phyloP scores from a whole-genome alignment of 2,113 vertebrate genomes.

The Pleuronectes platessa region DNA sequence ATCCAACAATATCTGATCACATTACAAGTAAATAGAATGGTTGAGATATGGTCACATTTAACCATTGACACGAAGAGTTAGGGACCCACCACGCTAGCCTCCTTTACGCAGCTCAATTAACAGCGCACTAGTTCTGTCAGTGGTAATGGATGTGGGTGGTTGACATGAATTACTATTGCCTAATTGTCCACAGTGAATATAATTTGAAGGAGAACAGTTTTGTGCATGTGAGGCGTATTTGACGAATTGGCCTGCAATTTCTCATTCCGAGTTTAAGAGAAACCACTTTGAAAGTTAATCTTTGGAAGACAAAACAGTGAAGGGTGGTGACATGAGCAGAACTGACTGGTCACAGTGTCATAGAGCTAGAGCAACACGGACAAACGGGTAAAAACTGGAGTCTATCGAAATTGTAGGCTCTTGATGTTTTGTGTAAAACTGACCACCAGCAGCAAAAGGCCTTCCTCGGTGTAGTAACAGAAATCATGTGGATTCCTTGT shows the following conservation, averaged over 20 bases:
- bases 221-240: not conserved
- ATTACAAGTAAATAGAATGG: too few relatives aligned
- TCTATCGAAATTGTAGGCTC: not conserved
- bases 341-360: not conserved
- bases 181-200: not conserved
- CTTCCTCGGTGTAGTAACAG: too few relatives aligned
- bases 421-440: too few relatives aligned
- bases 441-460: too few relatives aligned
- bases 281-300: slow-evolving; percentile 7
- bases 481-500: too few relatives aligned
- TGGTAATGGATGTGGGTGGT: slow-evolving; percentile 1
- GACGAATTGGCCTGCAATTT: not conserved
- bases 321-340: not conserved
- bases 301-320: slow-evolving; percentile 2
- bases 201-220: not conserved
- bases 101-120: not conserved
- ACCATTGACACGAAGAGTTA: not conserved
- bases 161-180: slow-evolving; percentile 12
- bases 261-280: not conserved
- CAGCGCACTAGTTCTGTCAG: not conserved
- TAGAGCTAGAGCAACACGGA: not conserved
- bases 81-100: not conserved
- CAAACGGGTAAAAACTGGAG: slow-evolving; percentile 4
- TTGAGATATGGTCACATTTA: not conserved
- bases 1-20: too few relatives aligned